Conservation (phyloP, 35 echinoderm and acorn worm genomes). For the Ophiothrix spiculata region DNA sequence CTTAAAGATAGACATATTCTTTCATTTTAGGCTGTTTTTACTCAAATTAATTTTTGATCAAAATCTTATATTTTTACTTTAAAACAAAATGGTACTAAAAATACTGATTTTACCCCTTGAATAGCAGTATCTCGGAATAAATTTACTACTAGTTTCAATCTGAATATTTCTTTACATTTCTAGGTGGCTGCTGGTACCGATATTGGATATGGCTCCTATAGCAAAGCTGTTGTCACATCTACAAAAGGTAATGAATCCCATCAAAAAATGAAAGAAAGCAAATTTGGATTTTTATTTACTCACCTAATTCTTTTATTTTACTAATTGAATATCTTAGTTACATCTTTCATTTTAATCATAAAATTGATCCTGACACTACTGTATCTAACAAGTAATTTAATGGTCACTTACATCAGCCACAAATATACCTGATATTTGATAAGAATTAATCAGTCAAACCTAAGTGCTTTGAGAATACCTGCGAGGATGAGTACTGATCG, state of each 20-base stretch:
- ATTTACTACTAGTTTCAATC: not conserved
- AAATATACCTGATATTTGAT: no score
- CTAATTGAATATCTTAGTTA: no score
- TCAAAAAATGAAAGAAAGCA: not conserved
- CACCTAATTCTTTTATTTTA: no score
- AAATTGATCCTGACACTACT: no score
- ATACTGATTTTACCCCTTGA: no score
- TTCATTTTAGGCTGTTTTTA: not conserved
- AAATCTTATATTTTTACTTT: not conserved
- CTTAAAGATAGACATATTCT: not conserved
- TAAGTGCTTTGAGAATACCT: no score
- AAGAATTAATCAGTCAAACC: no score
- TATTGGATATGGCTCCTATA: conserved; percentile 70
- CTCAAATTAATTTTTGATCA: not conserved
- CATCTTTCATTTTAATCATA: no score
- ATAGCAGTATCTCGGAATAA: not conserved
- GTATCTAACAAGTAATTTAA: no score
- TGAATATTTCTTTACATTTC: not conserved
- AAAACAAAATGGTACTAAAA: not conserved
- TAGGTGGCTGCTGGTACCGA: conserved; percentile 81
- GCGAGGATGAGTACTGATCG: no score
- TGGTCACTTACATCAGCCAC: no score
- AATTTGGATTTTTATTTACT: not conserved
- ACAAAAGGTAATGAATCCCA: conserved; percentile 50
- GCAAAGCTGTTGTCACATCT: conserved; percentile 62